Percentiles rank a stretch among this genome's conserved stretches.
These are phyloP conservation scores for Brachionus sp. DNA, from an alignment of 1,140 invertebrate genomes.

Conservation along the genomic window DNA sequence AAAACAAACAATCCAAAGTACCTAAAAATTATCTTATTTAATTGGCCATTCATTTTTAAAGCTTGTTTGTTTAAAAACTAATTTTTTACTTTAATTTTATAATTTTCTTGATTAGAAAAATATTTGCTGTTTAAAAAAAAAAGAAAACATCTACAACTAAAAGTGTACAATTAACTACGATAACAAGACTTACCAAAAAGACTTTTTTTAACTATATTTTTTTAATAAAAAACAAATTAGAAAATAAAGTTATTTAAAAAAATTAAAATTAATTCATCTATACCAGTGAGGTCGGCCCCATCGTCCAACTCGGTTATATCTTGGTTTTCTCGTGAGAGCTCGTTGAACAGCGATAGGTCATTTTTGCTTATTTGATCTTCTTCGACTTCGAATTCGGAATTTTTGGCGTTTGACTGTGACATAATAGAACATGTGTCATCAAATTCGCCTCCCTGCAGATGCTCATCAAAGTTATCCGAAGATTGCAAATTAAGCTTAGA, in stretches of 20 bases:
- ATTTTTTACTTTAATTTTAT: too few species aligned
- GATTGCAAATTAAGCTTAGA: not conserved
- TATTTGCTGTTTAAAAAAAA: not conserved
- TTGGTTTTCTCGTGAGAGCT: slow-evolving; percentile 52
- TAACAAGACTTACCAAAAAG: slow-evolving; percentile 83
- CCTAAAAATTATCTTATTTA: too few species aligned
- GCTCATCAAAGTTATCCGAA: slow-evolving; percentile 37
- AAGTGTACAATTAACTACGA: slow-evolving; percentile 51
- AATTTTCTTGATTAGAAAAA: not conserved
- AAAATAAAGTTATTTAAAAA: not conserved
- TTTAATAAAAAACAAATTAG: slow-evolving; percentile 24
- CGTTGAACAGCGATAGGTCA: slow-evolving; percentile 25
- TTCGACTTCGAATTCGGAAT: not conserved
- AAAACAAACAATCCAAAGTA: too few species aligned
- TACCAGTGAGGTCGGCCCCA: slow-evolving; percentile 59
- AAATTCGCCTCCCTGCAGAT: not conserved
- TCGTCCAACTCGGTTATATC: slow-evolving; percentile 57
- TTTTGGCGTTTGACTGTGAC: not conserved
- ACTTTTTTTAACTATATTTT: slow-evolving; percentile 85
- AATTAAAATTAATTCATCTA: slow-evolving; percentile 27
- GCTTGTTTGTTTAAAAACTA: too few species aligned
- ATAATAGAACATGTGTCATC: slow-evolving; percentile 2
- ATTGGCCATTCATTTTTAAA: too few species aligned
- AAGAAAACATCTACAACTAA: slow-evolving; percentile 45
- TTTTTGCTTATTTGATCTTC: slow-evolving; percentile 3